phyloP scores from a whole-genome alignment of 2,113 vertebrate genomes.

The Gambusia affinis region DNA sequence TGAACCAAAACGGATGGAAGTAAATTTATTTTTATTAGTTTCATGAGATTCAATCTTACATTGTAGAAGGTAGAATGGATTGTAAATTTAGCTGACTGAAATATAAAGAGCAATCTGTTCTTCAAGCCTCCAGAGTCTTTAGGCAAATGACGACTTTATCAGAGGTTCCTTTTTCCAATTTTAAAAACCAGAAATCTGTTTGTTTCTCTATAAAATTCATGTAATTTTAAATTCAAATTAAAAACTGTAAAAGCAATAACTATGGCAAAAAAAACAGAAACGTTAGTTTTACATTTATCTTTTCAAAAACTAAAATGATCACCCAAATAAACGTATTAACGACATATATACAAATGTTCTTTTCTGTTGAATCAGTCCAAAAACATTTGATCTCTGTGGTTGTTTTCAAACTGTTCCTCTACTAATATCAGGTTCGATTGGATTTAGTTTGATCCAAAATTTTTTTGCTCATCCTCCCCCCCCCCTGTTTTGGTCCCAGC shows the following conservation, averaged over 20 bases:
- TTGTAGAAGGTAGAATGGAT: too few relatives aligned
- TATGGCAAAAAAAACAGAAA: too few relatives aligned
- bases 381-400: too few relatives aligned
- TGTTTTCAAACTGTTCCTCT: background rate
- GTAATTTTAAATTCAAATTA: background rate
- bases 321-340: background rate
- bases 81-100: too few relatives aligned
- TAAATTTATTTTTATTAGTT: background rate
- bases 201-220: background rate
- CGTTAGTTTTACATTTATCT: background rate
- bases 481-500: background rate
- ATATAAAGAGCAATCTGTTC: background rate
- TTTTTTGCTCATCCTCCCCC: background rate
- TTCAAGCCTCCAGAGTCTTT: background rate
- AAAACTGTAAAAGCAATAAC: background rate
- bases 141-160: background rate
- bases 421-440: background rate
- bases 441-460: background rate
- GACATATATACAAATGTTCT: too few relatives aligned
- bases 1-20: background rate
- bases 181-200: background rate
- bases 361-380: too few relatives aligned
- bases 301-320: background rate
- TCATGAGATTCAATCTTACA: too few relatives aligned
- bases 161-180: background rate